Evolutionary conservation across 1,140 invertebrate genomes (phyloP).

Genomic region (Drosophila kepulauana): DNA sequence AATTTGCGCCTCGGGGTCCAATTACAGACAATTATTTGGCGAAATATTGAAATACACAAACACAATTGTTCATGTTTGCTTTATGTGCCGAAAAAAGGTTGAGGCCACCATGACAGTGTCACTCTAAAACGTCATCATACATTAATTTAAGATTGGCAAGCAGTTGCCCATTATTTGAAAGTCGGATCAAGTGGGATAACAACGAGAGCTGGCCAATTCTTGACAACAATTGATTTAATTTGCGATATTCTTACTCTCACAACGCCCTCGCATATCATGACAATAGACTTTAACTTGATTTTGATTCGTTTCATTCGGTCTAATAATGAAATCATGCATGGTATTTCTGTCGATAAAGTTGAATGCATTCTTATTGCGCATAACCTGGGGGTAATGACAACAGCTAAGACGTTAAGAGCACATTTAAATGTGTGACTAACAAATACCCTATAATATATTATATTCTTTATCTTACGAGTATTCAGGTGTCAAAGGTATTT

Average conservation of each 20-base stretch:
- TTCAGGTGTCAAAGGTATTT: too few species aligned
- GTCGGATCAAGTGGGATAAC: slow-evolving; percentile 48
- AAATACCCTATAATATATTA: not conserved
- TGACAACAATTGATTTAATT: slow-evolving; percentile 62
- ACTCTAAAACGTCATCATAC: slow-evolving; percentile 53
- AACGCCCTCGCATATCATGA: slow-evolving; percentile 32
- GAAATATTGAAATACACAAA: slow-evolving; percentile 63
- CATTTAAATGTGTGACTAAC: not conserved
- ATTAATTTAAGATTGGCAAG: slow-evolving; percentile 61
- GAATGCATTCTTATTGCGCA: slow-evolving; percentile 60
- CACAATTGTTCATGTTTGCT: slow-evolving; percentile 33
- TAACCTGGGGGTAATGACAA: slow-evolving; percentile 14
- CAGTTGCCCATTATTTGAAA: slow-evolving; percentile 28
- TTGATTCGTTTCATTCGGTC: slow-evolving; percentile 39
- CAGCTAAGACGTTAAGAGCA: not conserved
- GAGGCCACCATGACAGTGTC: slow-evolving; percentile 63
- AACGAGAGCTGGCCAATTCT: slow-evolving; percentile 52
- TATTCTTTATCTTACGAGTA: not conserved
- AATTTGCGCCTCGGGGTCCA: slow-evolving; percentile 56
- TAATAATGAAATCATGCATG: slow-evolving; percentile 51
- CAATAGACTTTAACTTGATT: slow-evolving; percentile 20
- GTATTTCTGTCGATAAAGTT: slow-evolving; percentile 15
- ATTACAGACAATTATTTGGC: slow-evolving; percentile 78
- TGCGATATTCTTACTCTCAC: slow-evolving; percentile 50
- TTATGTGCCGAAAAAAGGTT: slow-evolving; percentile 43